Evolutionary conservation across 1,140 invertebrate genomes (phyloP).

Genomic region (Euwallacea fornicatus): DNA sequence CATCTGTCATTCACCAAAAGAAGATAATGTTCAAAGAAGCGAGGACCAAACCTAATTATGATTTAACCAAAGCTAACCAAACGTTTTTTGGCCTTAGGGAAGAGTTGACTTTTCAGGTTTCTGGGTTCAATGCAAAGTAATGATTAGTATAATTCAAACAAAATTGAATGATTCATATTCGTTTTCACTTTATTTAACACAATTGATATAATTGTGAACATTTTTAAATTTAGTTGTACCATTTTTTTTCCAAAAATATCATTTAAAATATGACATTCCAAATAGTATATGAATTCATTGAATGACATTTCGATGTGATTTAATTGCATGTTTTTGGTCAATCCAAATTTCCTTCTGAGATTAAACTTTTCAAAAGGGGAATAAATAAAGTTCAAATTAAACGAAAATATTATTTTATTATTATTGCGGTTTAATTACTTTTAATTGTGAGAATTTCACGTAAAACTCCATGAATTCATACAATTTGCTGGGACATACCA

Average conservation of each 20-base stretch:
- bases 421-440: too few species aligned
- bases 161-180: neutral
- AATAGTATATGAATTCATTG: too few species aligned
- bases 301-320: too few species aligned
- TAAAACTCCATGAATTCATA: too few species aligned
- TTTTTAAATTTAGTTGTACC: neutral
- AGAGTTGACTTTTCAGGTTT: neutral
- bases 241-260: neutral
- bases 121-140: neutral
- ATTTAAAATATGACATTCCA: too few species aligned
- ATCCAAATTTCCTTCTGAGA: too few species aligned
- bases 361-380: too few species aligned
- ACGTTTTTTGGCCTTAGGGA: neutral
- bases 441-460: too few species aligned
- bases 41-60: neutral
- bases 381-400: too few species aligned
- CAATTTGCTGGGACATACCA: too few species aligned
- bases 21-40: neutral
- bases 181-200: neutral
- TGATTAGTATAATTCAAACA: neutral
- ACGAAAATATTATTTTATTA: too few species aligned
- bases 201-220: neutral
- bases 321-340: too few species aligned
- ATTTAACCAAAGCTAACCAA: slow-evolving; percentile 7
- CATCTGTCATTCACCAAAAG: neutral